Percentiles rank a stretch among this genome's conserved stretches.
phyloP scores from a whole-genome alignment of 2,113 vertebrate species.

The Charadrius vociferus region DNA sequence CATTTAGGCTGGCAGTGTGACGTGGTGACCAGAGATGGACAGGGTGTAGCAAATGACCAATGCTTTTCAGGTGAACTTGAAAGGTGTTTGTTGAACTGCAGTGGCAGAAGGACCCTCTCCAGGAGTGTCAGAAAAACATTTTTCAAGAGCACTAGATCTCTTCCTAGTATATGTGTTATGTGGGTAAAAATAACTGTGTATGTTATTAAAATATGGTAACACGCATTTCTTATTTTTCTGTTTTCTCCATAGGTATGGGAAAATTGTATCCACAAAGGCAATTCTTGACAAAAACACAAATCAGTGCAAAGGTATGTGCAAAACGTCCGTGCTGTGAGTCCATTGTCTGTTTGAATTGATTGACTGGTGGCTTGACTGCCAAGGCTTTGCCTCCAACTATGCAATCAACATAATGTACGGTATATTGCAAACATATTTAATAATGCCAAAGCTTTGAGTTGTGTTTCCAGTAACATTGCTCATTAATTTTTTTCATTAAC shows the following conservation, averaged over 20 bases:
- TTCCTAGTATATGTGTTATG: not conserved
- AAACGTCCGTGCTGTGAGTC: not conserved
- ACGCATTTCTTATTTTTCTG: not conserved
- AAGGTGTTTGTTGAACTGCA: not conserved
- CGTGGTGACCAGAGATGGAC: not conserved
- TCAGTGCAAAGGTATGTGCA: constrained; percentile 95
- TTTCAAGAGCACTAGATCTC: not conserved
- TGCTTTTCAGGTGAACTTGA: not conserved
- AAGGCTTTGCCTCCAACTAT: constrained; percentile 28
- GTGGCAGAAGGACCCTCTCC: not conserved
- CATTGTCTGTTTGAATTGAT: not conserved
- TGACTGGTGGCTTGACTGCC: not conserved
- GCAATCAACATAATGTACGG: constrained; percentile 10
- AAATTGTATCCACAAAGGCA: constrained; percentile 98
- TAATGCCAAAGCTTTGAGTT: constrained; percentile 63
- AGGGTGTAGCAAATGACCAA: not conserved
- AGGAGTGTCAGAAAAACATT: not conserved
- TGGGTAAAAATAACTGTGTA: not conserved
- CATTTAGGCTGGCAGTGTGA: not conserved
- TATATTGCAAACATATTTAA: constrained; percentile 65
- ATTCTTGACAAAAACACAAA: constrained; percentile 99
- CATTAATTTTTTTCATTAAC: constrained; percentile 84
- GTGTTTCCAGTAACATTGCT: constrained; percentile 76
- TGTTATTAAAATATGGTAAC: constrained; percentile 27
- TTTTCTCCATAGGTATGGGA: constrained; percentile 87